These are phyloP conservation scores for Tragelaphus imberbis DNA, from an alignment of 2,113 vertebrate genomes.

Conservation along the genomic window DNA sequence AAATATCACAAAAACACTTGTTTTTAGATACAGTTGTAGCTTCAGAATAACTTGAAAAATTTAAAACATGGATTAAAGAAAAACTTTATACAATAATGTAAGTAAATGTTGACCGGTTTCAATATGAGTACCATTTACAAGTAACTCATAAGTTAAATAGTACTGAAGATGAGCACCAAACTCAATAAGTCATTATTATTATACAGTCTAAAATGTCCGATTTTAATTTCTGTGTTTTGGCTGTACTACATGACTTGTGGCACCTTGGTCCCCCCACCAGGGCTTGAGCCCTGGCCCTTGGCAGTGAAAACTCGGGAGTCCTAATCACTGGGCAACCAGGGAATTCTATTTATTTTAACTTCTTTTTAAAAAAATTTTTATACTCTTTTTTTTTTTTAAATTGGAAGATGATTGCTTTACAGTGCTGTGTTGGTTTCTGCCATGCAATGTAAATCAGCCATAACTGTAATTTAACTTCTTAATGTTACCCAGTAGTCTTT, in stretches of 20 bases:
- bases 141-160: neutral
- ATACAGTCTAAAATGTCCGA: neutral
- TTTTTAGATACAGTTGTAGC: neutral
- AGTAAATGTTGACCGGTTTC: neutral
- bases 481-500: neutral
- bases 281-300: neutral
- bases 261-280: neutral
- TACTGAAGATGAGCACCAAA: neutral
- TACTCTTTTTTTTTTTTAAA: neutral
- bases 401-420: neutral
- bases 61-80: neutral
- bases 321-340: neutral
- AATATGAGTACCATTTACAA: neutral
- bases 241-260: neutral
- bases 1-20: neutral
- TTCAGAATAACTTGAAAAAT: conserved; percentile 40
- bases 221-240: neutral
- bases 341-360: neutral
- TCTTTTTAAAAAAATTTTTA: neutral
- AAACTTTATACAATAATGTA: neutral
- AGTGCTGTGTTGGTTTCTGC: neutral
- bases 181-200: conserved; percentile 17
- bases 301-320: neutral
- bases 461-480: neutral
- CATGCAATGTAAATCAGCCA: neutral